Evolutionary conservation across 2,888 invertebrate species (phyloP).

Genomic region (Agrochola lychnidis): DNA sequence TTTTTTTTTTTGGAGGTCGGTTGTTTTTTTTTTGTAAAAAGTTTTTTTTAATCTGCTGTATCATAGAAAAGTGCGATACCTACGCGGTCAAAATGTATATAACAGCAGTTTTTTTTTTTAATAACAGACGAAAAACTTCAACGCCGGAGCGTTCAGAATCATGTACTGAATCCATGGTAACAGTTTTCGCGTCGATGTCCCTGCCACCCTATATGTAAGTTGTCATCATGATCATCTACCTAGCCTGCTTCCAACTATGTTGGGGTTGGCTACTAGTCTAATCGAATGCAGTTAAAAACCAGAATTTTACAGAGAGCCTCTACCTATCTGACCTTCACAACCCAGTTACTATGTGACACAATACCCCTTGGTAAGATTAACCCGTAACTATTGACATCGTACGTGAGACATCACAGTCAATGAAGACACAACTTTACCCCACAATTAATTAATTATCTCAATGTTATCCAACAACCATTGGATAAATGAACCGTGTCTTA

Average conservation of each 20-base stretch:
- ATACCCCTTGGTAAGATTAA: background rate
- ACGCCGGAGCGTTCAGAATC: no score
- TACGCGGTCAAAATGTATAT: no score
- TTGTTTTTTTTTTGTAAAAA: no score
- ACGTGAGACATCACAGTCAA: background rate
- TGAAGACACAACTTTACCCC: background rate
- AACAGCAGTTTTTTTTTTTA: no score
- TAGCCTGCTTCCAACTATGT: no score
- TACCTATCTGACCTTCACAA: background rate
- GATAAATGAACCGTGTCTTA: background rate
- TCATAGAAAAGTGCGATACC: no score
- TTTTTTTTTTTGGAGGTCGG: no score
- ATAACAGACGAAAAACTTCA: no score
- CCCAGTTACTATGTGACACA: background rate
- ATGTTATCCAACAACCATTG: background rate
- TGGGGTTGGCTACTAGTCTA: background rate
- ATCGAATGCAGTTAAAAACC: background rate
- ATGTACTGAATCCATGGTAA: no score
- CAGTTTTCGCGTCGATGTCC: no score
- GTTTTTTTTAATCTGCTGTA: no score
- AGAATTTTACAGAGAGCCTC: background rate
- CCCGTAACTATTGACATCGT: background rate
- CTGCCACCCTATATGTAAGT: no score
- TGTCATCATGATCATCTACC: background rate
- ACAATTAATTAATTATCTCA: background rate